A percentile compares a stretch with the other conserved stretches of the same genome.
Evolutionary conservation across 2,888 invertebrate species (phyloP).

Genomic region (Hanleya hanleyi): DNA sequence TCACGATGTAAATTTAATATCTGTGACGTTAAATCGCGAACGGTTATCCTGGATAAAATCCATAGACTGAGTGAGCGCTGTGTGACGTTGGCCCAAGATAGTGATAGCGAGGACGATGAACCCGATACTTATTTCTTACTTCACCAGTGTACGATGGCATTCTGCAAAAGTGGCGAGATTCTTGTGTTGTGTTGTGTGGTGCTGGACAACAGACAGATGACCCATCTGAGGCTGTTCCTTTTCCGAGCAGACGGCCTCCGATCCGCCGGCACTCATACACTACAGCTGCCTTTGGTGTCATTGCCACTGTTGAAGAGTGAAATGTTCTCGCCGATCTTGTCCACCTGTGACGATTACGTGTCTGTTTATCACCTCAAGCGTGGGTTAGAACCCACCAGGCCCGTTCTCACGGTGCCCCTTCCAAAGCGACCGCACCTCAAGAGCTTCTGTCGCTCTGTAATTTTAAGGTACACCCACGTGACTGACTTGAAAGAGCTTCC

Average conservation of each 20-base stretch:
- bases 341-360: neutral
- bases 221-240: neutral
- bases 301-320: neutral
- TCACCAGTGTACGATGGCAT: conserved; percentile 11
- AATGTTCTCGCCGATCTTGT: neutral
- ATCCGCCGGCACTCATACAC: neutral
- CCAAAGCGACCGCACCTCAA: neutral
- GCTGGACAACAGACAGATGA: neutral
- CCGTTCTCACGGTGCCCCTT: neutral
- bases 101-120: neutral
- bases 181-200: neutral
- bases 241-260: neutral
- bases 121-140: neutral
- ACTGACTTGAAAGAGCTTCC: neutral
- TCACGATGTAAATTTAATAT: conserved; percentile 25
- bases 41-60: neutral
- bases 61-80: neutral
- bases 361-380: neutral
- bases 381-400: neutral
- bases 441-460: neutral
- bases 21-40: conserved; percentile 6
- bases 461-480: neutral
- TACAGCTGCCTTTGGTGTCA: neutral
- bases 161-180: conserved; percentile 13
- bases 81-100: neutral